These are phyloP conservation scores for Oceanodroma tethys DNA, from an alignment of 2,113 vertebrate species.

Conservation along the genomic window DNA sequence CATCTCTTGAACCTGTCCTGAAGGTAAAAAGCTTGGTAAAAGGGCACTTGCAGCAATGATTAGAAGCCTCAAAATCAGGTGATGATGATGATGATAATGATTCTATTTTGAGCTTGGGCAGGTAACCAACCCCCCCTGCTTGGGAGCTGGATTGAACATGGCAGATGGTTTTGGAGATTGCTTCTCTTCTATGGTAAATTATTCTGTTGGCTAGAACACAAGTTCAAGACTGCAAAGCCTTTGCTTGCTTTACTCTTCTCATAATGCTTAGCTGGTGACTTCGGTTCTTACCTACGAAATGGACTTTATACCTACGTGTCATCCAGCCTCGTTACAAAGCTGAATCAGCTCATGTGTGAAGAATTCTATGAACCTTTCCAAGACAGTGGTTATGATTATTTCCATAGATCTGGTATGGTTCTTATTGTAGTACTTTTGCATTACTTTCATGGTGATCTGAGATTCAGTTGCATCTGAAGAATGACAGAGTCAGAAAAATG, in stretches of 20 bases:
- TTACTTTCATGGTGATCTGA: not conserved
- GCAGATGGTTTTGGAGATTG: not conserved
- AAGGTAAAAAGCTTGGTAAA: not conserved
- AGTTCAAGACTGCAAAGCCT: not conserved
- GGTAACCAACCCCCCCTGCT: not conserved
- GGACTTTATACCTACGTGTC: not conserved
- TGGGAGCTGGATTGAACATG: not conserved
- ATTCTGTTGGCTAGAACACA: not conserved
- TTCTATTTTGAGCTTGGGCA: not conserved
- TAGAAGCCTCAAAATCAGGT: not conserved
- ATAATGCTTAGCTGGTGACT: not conserved
- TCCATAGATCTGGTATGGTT: not conserved
- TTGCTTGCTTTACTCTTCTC: not conserved
- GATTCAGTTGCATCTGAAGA: not conserved
- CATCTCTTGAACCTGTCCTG: not conserved
- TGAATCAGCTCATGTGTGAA: not conserved
- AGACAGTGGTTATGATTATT: not conserved
- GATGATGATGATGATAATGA: not conserved
- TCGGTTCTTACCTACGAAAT: not conserved
- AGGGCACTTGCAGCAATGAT: not conserved
- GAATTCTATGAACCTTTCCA: not conserved
- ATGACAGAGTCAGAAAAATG: not conserved
- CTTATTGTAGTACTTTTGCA: not conserved
- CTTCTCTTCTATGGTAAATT: not conserved
- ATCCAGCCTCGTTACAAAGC: not conserved